Conservation (phyloP, 2,888 invertebrate genomes). For the Lampropteryx suffumata region DNA sequence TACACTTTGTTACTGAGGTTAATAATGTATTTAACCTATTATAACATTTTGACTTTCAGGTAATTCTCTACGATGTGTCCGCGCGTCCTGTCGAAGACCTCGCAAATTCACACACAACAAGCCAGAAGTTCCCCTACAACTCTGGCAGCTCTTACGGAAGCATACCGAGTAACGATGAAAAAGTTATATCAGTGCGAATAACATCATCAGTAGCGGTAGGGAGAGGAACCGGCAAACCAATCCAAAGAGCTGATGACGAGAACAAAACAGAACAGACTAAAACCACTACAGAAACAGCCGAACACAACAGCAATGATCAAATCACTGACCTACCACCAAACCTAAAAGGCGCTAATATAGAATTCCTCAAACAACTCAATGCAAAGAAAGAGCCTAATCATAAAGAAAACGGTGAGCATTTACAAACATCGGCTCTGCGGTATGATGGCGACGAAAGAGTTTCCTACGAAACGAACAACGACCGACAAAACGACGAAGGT, state of each 20-base stretch:
- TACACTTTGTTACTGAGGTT: too few species aligned
- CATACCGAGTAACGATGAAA: slow-evolving; percentile 56
- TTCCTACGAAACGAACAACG: slow-evolving; percentile 21
- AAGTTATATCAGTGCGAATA: slow-evolving; percentile 81
- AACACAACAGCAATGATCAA: slow-evolving; percentile 40
- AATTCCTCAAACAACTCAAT: slow-evolving; percentile 73
- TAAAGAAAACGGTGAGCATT: slow-evolving; percentile 63
- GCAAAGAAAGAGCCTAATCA: slow-evolving; percentile 67
- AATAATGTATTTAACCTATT: too few species aligned
- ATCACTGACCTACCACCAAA: slow-evolving; percentile 62
- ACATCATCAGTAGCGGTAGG: slow-evolving; percentile 84
- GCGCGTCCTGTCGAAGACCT: slow-evolving; percentile 51
- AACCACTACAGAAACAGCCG: slow-evolving; percentile 32
- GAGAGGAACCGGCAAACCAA: slow-evolving; percentile 61
- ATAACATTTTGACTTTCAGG: slow-evolving; percentile 58
- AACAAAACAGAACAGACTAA: slow-evolving; percentile 18
- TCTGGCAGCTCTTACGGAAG: slow-evolving; percentile 42
- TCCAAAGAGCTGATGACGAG: slow-evolving; percentile 33
- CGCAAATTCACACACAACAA: slow-evolving; percentile 34
- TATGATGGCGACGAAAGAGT: slow-evolving; percentile 12
- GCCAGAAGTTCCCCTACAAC: slow-evolving; percentile 38
- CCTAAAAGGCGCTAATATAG: slow-evolving; percentile 74
- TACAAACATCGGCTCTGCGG: slow-evolving; percentile 72
- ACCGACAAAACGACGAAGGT: slow-evolving; percentile 15
- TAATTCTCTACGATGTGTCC: slow-evolving; percentile 54